Evolutionary conservation across 2,888 invertebrate genomes (phyloP).

Genomic region (Lasioglossum zephyrum): DNA sequence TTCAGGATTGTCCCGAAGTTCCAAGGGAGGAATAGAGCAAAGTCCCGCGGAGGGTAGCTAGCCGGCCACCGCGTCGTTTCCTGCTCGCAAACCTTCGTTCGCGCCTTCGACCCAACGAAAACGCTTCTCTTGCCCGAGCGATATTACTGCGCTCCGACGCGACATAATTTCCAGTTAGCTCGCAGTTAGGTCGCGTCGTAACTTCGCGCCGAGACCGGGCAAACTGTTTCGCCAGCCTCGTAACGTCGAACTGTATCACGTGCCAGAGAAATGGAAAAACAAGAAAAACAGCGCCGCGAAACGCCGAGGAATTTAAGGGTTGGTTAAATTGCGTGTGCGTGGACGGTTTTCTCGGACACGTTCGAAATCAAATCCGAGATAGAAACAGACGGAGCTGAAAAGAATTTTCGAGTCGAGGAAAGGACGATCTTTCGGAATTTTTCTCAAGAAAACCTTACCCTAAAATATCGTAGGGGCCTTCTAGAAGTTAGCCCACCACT

Average conservation of each 20-base stretch:
- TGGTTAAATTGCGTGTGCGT: background rate
- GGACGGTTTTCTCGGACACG: background rate
- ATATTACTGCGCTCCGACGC: slow-evolving; percentile 47
- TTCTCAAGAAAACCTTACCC: background rate
- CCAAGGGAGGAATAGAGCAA: background rate
- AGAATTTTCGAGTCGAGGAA: background rate
- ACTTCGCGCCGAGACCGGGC: slow-evolving; percentile 11
- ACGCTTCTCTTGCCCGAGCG: slow-evolving; percentile 39
- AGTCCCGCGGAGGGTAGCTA: slow-evolving; percentile 25
- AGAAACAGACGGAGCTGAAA: background rate
- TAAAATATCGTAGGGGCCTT: too few species aligned
- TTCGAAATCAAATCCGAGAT: background rate
- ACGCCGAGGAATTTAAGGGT: background rate
- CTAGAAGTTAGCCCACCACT: too few species aligned
- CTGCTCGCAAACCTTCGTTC: slow-evolving; percentile 8
- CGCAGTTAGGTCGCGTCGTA: slow-evolving; percentile 38
- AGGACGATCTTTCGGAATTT: background rate
- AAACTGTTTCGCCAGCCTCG: slow-evolving; percentile 10
- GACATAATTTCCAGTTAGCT: slow-evolving; percentile 50
- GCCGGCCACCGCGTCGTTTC: background rate
- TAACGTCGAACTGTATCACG: background rate
- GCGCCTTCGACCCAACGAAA: slow-evolving; percentile 45
- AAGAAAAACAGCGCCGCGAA: background rate
- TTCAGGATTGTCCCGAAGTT: slow-evolving; percentile 1
- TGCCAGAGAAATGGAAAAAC: background rate